These are phyloP conservation scores for Chymomyza caudatula DNA, from an alignment of 2,888 invertebrate genomes.

Conservation along the genomic window DNA sequence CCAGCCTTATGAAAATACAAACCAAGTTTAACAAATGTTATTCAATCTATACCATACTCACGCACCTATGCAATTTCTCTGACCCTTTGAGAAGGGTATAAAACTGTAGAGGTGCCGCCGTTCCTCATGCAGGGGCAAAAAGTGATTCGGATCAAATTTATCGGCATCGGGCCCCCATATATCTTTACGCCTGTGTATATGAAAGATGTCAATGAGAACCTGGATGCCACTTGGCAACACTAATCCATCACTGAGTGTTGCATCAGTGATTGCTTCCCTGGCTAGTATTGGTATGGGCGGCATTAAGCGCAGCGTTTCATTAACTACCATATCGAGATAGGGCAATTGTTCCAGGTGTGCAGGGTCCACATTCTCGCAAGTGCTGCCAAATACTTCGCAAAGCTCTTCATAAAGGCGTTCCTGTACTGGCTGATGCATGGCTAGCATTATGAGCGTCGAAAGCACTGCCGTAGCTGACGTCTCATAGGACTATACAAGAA, in stretches of 20 bases:
- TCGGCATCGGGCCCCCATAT: slow-evolving; percentile 55
- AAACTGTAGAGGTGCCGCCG: slow-evolving; percentile 52
- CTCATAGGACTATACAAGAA: slow-evolving; percentile 39
- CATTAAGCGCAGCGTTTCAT: slow-evolving; percentile 51
- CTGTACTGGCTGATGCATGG: slow-evolving; percentile 43
- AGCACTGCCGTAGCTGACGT: slow-evolving; percentile 42
- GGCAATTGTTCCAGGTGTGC: slow-evolving; percentile 45
- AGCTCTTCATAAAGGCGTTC: slow-evolving; percentile 44
- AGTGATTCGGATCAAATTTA: slow-evolving; percentile 53
- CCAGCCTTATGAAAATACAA: slow-evolving; percentile 39
- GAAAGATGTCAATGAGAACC: slow-evolving; percentile 40
- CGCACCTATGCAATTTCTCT: slow-evolving; percentile 59
- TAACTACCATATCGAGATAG: slow-evolving; percentile 57
- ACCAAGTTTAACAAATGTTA: background rate
- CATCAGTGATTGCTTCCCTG: slow-evolving; percentile 37
- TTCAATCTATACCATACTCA: background rate
- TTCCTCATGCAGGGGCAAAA: slow-evolving; percentile 43
- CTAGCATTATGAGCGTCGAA: slow-evolving; percentile 41
- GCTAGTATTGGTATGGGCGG: slow-evolving; percentile 51
- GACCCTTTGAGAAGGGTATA: slow-evolving; percentile 63
- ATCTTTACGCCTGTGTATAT: slow-evolving; percentile 47
- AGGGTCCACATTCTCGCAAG: slow-evolving; percentile 29
- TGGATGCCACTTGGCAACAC: slow-evolving; percentile 42
- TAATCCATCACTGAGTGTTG: slow-evolving; percentile 30
- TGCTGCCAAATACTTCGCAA: background rate